Evolutionary conservation across 92 coral and sea anemone species (phyloP).

Genomic region (Zoanthus sansibaricus): DNA sequence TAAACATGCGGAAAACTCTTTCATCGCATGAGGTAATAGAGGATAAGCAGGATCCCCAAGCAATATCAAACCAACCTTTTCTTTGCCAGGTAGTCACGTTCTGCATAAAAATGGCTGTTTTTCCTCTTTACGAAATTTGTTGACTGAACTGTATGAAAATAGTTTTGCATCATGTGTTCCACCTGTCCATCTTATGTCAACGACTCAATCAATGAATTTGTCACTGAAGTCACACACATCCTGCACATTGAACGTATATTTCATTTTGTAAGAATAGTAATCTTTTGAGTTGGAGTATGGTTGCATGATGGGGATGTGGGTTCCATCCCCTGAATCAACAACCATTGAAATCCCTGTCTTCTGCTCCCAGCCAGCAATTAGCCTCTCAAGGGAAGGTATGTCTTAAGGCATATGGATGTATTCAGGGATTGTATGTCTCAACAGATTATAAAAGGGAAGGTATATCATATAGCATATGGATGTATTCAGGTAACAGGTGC

Average conservation of each 20-base stretch:
- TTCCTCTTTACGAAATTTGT: background rate
- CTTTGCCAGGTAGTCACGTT: constrained; percentile 6
- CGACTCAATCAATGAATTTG: constrained; percentile 39
- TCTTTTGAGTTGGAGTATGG: constrained; percentile 45
- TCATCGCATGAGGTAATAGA: constrained; percentile 43
- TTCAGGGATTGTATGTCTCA: too few species aligned
- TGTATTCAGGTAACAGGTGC: constrained; percentile 22
- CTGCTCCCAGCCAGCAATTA: constrained; percentile 43
- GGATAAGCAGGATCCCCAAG: constrained; percentile 53
- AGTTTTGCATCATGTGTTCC: constrained; percentile 67
- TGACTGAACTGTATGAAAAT: constrained; percentile 32
- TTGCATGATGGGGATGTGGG: constrained; percentile 61
- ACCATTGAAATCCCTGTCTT: constrained; percentile 58
- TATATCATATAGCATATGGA: constrained; percentile 17
- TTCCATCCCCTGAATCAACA: constrained; percentile 67
- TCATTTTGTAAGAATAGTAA: constrained; percentile 46
- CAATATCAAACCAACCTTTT: constrained; percentile 9
- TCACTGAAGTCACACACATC: constrained; percentile 15
- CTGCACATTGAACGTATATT: background rate
- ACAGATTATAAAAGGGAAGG: too few species aligned
- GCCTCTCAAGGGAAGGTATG: constrained; percentile 2
- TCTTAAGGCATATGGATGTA: background rate
- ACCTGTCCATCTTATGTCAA: constrained; percentile 70
- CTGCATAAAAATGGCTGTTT: background rate
- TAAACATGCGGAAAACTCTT: constrained; percentile 30